Evolutionary conservation across 2,113 vertebrate species (phyloP).

Genomic region (Microcebus tavaratra): DNA sequence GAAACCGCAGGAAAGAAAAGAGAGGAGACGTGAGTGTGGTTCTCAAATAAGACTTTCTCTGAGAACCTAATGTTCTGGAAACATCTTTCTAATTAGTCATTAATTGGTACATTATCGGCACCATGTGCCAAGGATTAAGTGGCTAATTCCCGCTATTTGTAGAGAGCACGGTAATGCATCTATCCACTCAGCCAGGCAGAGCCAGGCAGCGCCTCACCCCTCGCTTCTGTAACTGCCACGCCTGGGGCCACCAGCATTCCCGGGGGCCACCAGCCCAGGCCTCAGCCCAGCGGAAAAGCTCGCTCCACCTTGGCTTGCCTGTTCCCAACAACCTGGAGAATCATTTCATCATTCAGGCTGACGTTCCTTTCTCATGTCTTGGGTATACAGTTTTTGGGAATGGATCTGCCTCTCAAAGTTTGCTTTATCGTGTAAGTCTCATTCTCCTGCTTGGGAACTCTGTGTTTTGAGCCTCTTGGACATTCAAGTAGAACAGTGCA

Average conservation of each 20-base stretch:
- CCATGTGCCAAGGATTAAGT: background rate
- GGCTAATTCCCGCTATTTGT: background rate
- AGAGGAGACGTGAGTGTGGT: background rate
- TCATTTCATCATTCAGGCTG: accelerated
- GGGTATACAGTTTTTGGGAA: background rate
- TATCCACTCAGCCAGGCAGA: background rate
- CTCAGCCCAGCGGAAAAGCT: background rate
- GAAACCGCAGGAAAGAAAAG: background rate
- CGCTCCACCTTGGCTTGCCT: accelerated
- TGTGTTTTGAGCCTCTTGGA: background rate
- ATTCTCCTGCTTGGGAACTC: background rate
- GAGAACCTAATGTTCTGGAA: constrained; percentile 62
- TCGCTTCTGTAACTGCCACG: accelerated
- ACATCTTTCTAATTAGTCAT: constrained; percentile 50
- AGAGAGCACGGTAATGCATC: background rate
- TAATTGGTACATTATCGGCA: constrained; percentile 25
- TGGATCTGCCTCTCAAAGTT: background rate
- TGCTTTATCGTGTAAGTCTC: background rate
- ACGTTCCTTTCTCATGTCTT: background rate
- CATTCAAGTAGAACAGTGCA: constrained; percentile 9
- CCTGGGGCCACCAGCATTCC: background rate
- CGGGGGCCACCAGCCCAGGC: background rate
- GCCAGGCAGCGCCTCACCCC: accelerated
- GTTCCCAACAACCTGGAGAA: too few species aligned
- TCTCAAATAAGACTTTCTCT: constrained; percentile 35